Evolutionary conservation across 2,113 vertebrate species (phyloP).

Genomic region (Sprattus sprattus): DNA sequence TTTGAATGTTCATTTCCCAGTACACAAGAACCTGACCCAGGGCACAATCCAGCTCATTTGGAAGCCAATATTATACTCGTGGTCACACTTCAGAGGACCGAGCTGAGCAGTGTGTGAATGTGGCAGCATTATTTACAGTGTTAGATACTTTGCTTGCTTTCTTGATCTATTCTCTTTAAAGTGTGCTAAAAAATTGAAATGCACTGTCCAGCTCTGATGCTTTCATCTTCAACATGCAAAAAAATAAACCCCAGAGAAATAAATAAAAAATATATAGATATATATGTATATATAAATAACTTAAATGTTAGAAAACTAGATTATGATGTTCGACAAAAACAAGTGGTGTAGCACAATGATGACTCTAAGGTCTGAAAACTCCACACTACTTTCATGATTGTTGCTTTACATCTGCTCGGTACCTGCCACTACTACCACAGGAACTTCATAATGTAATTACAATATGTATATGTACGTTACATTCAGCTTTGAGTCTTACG

Average conservation of each 20-base stretch:
- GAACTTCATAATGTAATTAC: not conserved
- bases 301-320: slow-evolving; percentile 1
- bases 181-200: not conserved
- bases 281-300: not conserved
- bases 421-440: not conserved
- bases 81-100: not conserved
- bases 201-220: not conserved
- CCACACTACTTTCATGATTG: not conserved
- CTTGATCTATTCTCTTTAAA: not conserved
- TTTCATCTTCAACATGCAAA: not conserved
- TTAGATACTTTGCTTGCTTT: not conserved
- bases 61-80: not conserved
- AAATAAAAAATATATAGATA: not conserved
- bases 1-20: slow-evolving; percentile 3
- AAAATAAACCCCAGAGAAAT: slow-evolving; percentile 1
- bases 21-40: not conserved
- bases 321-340: not conserved
- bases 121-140: not conserved
- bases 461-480: not conserved
- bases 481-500: not conserved
- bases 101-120: not conserved
- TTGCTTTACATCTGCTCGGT: not conserved
- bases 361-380: not conserved
- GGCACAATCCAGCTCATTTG: not conserved
- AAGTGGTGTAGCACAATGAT: not conserved